Conservation (phyloP, 2,797 vertebrate genomes). For the Apogon talboti region DNA sequence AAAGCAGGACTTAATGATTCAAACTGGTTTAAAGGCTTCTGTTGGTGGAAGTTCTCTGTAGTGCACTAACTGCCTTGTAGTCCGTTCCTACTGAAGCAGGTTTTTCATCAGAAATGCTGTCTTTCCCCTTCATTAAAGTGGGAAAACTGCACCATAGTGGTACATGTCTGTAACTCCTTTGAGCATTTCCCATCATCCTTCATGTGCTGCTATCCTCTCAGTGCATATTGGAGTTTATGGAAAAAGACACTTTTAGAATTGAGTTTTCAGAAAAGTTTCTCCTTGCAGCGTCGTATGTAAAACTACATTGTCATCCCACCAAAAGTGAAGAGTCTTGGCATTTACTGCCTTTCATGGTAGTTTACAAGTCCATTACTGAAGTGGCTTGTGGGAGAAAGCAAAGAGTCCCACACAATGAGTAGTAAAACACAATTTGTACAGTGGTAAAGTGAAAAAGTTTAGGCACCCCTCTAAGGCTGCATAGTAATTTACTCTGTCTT, state of each 20-base stretch:
- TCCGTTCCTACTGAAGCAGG: slow-evolving; percentile 39
- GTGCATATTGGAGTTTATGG: slow-evolving; percentile 18
- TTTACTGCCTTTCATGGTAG: slow-evolving; percentile 18
- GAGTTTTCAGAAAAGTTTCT: not conserved
- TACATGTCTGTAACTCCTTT: slow-evolving; percentile 17
- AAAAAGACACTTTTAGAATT: slow-evolving; percentile 6
- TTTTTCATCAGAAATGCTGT: slow-evolving; percentile 55
- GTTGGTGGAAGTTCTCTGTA: slow-evolving; percentile 12
- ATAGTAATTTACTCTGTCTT: too few species aligned
- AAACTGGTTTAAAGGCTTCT: slow-evolving; percentile 8
- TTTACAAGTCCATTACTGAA: slow-evolving; percentile 19
- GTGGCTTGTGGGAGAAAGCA: slow-evolving; percentile 21
- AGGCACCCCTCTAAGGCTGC: too few species aligned
- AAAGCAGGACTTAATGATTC: slow-evolving; percentile 7
- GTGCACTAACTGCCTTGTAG: slow-evolving; percentile 2
- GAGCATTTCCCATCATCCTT: slow-evolving; percentile 29
- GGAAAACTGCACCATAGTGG: slow-evolving; percentile 15
- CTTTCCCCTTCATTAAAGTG: slow-evolving; percentile 38
- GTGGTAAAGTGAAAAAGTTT: too few species aligned
- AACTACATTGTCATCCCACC: not conserved
- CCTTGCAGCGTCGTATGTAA: not conserved
- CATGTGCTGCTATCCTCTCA: slow-evolving; percentile 21
- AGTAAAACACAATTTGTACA: slow-evolving; percentile 35
- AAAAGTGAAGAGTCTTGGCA: not conserved
- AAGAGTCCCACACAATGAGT: slow-evolving; percentile 17